A percentile compares a stretch with the other conserved stretches of the same genome.
Evolutionary conservation across 2,113 vertebrate genomes (phyloP).

Genomic region (Passer montanus): DNA sequence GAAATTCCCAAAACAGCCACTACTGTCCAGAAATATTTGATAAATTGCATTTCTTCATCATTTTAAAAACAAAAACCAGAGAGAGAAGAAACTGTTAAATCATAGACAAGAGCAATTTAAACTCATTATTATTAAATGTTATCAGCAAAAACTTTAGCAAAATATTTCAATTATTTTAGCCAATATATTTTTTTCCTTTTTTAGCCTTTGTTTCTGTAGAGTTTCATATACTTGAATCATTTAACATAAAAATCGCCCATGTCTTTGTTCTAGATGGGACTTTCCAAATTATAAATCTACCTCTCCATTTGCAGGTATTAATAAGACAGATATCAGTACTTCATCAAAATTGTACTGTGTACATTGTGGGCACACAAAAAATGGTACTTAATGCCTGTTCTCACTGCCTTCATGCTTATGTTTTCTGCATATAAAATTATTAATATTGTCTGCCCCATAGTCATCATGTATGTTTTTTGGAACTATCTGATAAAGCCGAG

Average conservation of each 20-base stretch:
- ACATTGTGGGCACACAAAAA: background rate
- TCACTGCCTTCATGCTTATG: background rate
- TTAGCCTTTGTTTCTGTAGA: background rate
- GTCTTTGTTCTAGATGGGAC: background rate
- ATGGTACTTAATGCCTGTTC: background rate
- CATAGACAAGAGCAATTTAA: background rate
- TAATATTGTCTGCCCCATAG: background rate
- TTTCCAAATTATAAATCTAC: background rate
- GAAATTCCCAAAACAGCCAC: background rate
- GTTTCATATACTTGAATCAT: background rate
- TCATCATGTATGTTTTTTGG: background rate
- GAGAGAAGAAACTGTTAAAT: background rate
- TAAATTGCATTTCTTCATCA: background rate
- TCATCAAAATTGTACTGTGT: background rate
- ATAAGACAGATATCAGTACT: background rate
- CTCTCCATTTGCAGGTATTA: background rate
- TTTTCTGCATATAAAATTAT: background rate
- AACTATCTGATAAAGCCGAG: background rate
- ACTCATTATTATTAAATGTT: background rate
- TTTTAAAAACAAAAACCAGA: background rate
- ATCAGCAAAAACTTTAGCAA: background rate
- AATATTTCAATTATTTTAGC: background rate
- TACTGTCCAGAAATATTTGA: background rate
- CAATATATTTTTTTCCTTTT: background rate
- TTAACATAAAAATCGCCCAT: rapidly evolving